Base-by-base conservation (phyloP, 2,113 vertebrate genomes). In the Pseudorectes ferrugineus region DNA sequence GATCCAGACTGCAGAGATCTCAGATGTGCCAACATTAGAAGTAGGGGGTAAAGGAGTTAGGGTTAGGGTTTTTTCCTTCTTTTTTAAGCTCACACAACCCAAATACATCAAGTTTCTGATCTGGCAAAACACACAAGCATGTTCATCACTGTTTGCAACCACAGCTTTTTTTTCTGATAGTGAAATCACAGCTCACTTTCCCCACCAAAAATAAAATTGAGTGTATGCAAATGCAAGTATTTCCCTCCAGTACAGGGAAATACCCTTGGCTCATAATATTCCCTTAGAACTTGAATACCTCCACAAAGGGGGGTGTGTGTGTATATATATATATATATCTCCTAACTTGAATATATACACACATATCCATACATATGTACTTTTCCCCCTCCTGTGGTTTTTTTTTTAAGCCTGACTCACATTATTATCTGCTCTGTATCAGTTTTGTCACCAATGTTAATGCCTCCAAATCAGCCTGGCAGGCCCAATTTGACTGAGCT, bases 1-100 rank as follows among this genome's bases (percentile, higher is more conserved):
- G 19, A 48, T 33, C 11, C 71, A 71, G 35, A 23, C 0, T 52
- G 46, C 23, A 23, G 57, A 28, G 13, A 35, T 11, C 36, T 19
- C 21, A 2, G 2, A 31, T 17, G 8, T 21, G 40, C 63, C 36
- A 51, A 4, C 17, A 5, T 0, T 0, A 70, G 6, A 65, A 51
- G 8, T 1, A 71, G 7, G 4, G 10, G 2, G 6, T 13, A 33
- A 38, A 10, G 14, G 38, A 46, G 15, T 23, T 21, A 6, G 7
- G 12, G 5, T 45, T 16, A 29, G 20, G 29, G 8, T 0, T 28
- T 23, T 40, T 9, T 3, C 6, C 5, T 13, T 2, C 2, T 7
- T 61, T 14, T 90, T 67, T 26, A 81, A 70, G 13, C 25, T 89
- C 57, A 29, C 20, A 13, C 22, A 58, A 29, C 29, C 15, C 66